A percentile compares a stretch with the other conserved stretches of the same genome.
Conservation (phyloP, 2,797 vertebrate species). For the Gymnoscopelus braueri region DNA sequence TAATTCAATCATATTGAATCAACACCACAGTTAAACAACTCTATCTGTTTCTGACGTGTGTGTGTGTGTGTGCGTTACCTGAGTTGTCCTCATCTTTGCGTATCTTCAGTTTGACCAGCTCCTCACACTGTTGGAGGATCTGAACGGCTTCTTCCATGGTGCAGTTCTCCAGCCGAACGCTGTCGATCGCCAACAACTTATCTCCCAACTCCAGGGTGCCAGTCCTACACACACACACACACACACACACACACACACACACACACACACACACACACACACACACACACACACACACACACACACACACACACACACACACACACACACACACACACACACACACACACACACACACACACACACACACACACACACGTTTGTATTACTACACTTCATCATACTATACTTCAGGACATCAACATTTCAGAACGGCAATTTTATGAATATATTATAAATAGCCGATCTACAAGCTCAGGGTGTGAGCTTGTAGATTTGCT, state of each 20-base stretch:
- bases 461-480: no score
- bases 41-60: no score
- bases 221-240: constrained; percentile 79
- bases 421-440: no score
- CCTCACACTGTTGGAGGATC: constrained; percentile 97
- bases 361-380: no score
- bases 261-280: constrained; percentile 1
- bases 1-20: no score
- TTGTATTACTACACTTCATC: no score
- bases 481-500: not conserved
- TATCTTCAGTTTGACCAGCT: constrained; percentile 96
- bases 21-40: no score
- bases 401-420: not conserved
- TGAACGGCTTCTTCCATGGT: constrained; percentile 99
- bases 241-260: constrained; percentile 26
- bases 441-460: no score
- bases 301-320: not conserved
- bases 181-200: constrained; percentile 96
- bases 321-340: constrained; percentile 3
- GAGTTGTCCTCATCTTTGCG: constrained; percentile 99
- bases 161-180: constrained; percentile 95
- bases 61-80: constrained; percentile 71
- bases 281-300: constrained; percentile 5
- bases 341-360: constrained; percentile 3
- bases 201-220: constrained; percentile 95